A percentile compares a stretch with the other conserved stretches of the same genome.
phyloP scores from a whole-genome alignment of 2,888 invertebrate genomes.

The Alviniconcha strummeri region DNA sequence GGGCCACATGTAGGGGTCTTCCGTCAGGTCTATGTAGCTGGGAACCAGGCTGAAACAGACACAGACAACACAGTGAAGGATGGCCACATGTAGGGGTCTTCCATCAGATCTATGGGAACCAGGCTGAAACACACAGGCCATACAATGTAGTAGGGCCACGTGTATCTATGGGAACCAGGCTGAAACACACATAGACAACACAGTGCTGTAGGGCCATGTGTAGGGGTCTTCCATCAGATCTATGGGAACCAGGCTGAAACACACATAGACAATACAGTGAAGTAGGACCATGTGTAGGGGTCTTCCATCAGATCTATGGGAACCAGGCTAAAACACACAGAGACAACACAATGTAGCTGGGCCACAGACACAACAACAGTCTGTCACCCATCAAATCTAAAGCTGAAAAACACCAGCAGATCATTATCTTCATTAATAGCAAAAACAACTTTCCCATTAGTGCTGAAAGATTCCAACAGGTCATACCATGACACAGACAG shows the following conservation, averaged over 20 bases:
- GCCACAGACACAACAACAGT: too few species aligned
- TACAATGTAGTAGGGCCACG: background rate
- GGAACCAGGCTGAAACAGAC: constrained; percentile 75
- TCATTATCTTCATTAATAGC: too few species aligned
- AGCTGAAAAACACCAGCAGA: too few species aligned
- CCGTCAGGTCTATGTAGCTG: constrained; percentile 93
- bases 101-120: background rate
- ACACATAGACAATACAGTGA: background rate
- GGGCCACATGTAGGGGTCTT: constrained; percentile 99
- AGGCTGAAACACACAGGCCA: background rate
- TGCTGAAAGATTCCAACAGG: too few species aligned
- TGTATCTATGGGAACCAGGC: too few species aligned
- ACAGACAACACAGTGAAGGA: background rate
- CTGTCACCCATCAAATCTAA: too few species aligned
- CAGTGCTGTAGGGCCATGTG: constrained; percentile 98
- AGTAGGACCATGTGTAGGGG: constrained; percentile 98
- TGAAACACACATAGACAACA: background rate
- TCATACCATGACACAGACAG: too few species aligned
- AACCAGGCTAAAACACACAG: constrained; percentile 73
- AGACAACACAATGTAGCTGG: background rate
- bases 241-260: constrained; percentile 78
- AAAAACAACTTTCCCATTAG: too few species aligned
- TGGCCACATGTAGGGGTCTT: background rate
- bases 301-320: constrained; percentile 93
- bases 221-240: constrained; percentile 96